phyloP scores from a whole-genome alignment of 2,797 vertebrate genomes.

The Melanotaenia parkinsoni region DNA sequence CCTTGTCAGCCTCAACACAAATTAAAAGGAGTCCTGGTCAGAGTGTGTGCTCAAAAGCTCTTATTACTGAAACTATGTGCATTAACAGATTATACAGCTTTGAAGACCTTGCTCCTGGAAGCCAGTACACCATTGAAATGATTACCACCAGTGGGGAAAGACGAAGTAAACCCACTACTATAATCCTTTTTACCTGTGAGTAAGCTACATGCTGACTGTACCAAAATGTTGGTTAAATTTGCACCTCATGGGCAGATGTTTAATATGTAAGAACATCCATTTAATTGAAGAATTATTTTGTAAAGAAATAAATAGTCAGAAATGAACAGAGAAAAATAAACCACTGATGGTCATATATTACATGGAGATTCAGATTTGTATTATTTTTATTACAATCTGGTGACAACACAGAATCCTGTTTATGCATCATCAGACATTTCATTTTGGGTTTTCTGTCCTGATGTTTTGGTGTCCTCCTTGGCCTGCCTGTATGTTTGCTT shows the following conservation, averaged over 20 bases:
- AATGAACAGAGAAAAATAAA: not conserved
- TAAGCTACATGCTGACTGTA: constrained; percentile 28
- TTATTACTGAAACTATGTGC: constrained; percentile 26
- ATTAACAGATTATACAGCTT: constrained; percentile 80
- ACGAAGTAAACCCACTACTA: constrained; percentile 74
- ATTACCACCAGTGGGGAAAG: constrained; percentile 80
- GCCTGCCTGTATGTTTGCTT: too few relatives aligned
- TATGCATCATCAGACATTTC: too few relatives aligned
- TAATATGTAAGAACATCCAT: not conserved
- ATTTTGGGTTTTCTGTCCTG: too few relatives aligned
- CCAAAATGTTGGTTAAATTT: not conserved
- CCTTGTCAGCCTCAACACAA: constrained; percentile 9
- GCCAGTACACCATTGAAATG: constrained; percentile 81
- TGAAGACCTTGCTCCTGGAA: constrained; percentile 82
- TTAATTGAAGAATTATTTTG: not conserved
- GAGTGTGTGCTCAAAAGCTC: constrained; percentile 20
- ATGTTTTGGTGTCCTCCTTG: too few relatives aligned
- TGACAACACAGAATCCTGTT: too few relatives aligned
- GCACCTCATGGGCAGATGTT: not conserved
- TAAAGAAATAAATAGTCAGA: constrained; percentile 6
- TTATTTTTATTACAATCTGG: too few relatives aligned
- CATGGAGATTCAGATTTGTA: too few relatives aligned
- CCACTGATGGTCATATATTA: not conserved
- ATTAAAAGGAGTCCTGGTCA: constrained; percentile 25
- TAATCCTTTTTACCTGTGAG: constrained; percentile 83